Conservation (phyloP, 1,140 invertebrate genomes). For the Druon quercuslanigerum region DNA sequence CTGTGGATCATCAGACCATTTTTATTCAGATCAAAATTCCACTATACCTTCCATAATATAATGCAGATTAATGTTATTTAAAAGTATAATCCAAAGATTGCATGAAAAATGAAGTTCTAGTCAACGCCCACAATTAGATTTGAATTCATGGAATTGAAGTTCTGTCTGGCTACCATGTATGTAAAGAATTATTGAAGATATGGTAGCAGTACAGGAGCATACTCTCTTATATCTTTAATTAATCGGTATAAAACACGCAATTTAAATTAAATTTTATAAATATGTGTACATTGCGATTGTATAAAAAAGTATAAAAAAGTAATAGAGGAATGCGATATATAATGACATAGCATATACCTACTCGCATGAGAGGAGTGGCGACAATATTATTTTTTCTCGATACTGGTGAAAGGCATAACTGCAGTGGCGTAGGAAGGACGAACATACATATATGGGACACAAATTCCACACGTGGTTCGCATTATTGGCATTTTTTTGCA, state of each 20-base stretch:
- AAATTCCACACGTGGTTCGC: background rate
- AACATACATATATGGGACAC: background rate
- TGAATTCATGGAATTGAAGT: too few relatives aligned
- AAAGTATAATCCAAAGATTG: too few relatives aligned
- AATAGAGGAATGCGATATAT: background rate
- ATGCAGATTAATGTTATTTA: too few relatives aligned
- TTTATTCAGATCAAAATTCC: too few relatives aligned
- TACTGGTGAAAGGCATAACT: constrained; percentile 41
- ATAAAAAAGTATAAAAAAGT: constrained; percentile 1
- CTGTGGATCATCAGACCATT: too few relatives aligned
- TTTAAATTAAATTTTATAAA: background rate
- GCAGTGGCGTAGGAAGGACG: constrained; percentile 11
- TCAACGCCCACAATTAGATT: too few relatives aligned
- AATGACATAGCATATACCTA: background rate
- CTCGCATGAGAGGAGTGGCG: constrained; percentile 38
- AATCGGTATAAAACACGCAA: background rate
- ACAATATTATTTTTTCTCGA: constrained; percentile 41
- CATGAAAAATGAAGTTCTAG: too few relatives aligned
- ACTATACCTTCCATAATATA: too few relatives aligned
- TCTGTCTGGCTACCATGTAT: too few relatives aligned
- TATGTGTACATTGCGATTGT: background rate
- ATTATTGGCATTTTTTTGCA: background rate
- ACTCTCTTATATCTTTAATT: background rate
- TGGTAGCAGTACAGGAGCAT: too few relatives aligned
- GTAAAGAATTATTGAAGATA: too few relatives aligned